Base-by-base conservation (phyloP, 2,113 vertebrate species). In the Mirza zaza region DNA sequence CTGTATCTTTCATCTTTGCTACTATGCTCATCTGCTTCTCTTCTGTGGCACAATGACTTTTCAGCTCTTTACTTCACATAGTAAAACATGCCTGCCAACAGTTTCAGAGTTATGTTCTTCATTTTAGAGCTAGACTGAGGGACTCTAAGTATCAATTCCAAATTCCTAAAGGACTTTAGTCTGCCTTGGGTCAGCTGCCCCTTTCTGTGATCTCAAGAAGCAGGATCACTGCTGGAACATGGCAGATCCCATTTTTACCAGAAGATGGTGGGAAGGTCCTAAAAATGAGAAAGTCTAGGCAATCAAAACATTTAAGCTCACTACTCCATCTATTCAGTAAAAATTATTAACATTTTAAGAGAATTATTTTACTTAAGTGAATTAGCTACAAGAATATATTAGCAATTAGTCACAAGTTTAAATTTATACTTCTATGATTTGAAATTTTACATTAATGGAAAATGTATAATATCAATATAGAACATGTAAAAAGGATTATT, bases 391-490 rank as follows among this genome's bases (percentile, higher is more conserved):
- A 76, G 34, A 82, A 52, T 36, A 52, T 77, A 70, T 61, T 61
- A 75, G 59, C 32, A 87, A 65, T n/a, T 20, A 45, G 17, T 63
- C 45, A 36, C 23, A 87, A 71, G 18, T 84, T 81, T 87, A 76
- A 96, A 91, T 82, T 91, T 91, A 92, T 0, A 83, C 23, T 42
- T 95, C 20, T 77, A 68, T 87, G 42, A 76, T 68, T 36, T 79
- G 71, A 91, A 71, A 55, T 55, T 90, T 45, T 29, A n/a, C 52
- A 42, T 71, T 18, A 84, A 79, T 71, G 45, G 55, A 77, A 93
- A 94, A 63, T 5, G 14, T 70, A 21, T 86, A 27, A 17, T 68
- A 88, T 77, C 70, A 71, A 61, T 79, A 91, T 86, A 50, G 71
- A 73, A 65, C 42, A 87, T 50, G 52, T 87, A 42, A 87, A 55